phyloP scores from a whole-genome alignment of 2,797 vertebrate genomes.

The Brotogeris chrysoptera region DNA sequence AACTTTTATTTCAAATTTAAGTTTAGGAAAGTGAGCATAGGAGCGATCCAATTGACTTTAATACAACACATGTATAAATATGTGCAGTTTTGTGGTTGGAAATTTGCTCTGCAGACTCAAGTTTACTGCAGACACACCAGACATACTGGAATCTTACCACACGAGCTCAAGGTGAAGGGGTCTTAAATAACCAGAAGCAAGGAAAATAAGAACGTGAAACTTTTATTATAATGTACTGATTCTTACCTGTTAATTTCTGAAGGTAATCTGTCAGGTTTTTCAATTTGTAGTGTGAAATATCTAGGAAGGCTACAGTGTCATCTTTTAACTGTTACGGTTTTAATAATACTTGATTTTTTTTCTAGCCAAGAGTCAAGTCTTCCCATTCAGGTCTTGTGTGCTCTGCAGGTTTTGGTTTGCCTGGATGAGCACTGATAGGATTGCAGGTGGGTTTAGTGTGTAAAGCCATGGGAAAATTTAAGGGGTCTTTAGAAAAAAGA shows the following conservation, averaged over 20 bases:
- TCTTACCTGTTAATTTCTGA: background rate
- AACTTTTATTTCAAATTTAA: background rate
- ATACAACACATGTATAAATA: accelerated
- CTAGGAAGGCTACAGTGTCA: background rate
- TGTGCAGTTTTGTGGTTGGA: background rate
- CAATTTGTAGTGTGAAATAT: background rate
- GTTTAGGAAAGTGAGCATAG: background rate
- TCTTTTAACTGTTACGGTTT: background rate
- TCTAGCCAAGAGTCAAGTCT: background rate
- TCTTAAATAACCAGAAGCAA: background rate
- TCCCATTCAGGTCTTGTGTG: background rate
- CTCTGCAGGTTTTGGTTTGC: background rate
- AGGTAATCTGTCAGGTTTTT: background rate
- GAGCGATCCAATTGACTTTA: background rate
- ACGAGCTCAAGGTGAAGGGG: background rate
- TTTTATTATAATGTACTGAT: background rate
- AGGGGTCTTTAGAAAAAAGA: background rate
- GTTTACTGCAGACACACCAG: background rate
- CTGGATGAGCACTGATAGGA: background rate
- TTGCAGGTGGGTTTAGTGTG: background rate
- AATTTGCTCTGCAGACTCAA: background rate
- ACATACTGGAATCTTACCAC: background rate
- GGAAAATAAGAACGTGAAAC: background rate
- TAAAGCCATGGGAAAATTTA: background rate
- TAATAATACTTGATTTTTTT: background rate